These are phyloP conservation scores for Tympanuchus pallidicinctus DNA, from an alignment of 2,113 vertebrate species.

Conservation along the genomic window DNA sequence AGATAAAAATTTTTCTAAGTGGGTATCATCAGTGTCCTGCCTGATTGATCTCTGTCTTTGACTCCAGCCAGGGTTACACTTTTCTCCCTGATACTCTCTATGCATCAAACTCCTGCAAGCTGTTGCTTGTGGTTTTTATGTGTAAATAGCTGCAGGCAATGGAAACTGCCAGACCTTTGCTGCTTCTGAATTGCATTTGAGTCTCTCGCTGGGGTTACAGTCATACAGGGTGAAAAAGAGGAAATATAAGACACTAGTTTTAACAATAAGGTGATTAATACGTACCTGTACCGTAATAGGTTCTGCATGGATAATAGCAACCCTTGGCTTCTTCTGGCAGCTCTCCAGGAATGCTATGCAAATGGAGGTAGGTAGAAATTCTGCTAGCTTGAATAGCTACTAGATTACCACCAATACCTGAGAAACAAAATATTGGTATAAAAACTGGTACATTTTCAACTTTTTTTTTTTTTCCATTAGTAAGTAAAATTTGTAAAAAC, in stretches of 20 bases:
- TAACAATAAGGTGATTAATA: not conserved
- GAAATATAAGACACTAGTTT: not conserved
- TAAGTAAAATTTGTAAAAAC: not conserved
- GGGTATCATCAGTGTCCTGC: not conserved
- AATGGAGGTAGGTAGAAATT: constrained; percentile 95
- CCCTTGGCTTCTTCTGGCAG: constrained; percentile 90
- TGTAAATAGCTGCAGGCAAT: not conserved
- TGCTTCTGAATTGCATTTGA: not conserved
- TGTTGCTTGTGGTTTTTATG: not conserved
- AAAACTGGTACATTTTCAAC: not conserved
- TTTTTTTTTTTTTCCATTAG: not conserved
- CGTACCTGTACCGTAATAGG: constrained; percentile 91
- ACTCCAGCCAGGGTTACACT: not conserved
- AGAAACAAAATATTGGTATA: not conserved
- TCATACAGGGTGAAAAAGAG: not conserved
- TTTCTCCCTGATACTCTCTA: not conserved
- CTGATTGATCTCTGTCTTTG: not conserved
- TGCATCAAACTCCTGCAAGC: not conserved
- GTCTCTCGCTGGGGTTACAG: not conserved
- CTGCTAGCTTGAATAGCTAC: constrained; percentile 98
- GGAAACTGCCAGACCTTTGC: not conserved
- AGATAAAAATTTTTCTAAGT: not conserved
- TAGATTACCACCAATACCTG: constrained; percentile 97
- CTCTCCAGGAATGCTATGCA: constrained; percentile 91
- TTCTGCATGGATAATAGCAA: constrained; percentile 91